A percentile compares a stretch with the other conserved stretches of the same genome.
Evolutionary conservation across 92 coral and sea anemone species (phyloP).

Genomic region (Phymanthus crucifer): DNA sequence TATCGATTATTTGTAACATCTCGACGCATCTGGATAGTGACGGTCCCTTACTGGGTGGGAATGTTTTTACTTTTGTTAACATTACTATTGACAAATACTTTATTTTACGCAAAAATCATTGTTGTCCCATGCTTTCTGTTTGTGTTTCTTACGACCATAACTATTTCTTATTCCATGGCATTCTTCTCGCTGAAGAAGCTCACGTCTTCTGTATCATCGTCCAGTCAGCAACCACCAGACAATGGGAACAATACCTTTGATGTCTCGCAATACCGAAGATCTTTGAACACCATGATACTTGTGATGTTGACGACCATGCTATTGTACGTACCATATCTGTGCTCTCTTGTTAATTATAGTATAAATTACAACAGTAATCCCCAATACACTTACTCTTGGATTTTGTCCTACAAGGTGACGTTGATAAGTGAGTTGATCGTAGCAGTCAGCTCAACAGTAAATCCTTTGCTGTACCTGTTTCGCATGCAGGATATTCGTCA

Average conservation of each 20-base stretch:
- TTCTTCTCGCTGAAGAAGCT: conserved; percentile 8
- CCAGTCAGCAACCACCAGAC: neutral
- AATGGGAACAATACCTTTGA: neutral
- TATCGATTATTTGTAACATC: neutral
- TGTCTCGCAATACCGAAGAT: neutral
- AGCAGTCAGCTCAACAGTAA: neutral
- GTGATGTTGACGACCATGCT: neutral
- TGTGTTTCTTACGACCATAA: neutral
- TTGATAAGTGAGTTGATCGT: neutral
- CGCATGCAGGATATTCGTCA: neutral
- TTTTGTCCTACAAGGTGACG: neutral
- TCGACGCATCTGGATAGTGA: neutral
- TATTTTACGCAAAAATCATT: neutral
- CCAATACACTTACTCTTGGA: too few species aligned
- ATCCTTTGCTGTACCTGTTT: neutral
- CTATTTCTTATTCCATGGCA: neutral
- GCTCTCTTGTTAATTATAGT: neutral
- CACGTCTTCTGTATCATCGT: neutral
- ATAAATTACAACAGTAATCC: too few species aligned
- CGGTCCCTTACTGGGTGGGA: neutral
- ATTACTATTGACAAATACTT: neutral
- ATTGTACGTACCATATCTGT: neutral
- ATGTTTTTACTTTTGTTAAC: neutral
- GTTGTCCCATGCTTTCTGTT: neutral
- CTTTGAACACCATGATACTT: conserved; percentile 3